Base-by-base conservation (phyloP, 2,888 invertebrate genomes). In the Sisyra terminalis region DNA sequence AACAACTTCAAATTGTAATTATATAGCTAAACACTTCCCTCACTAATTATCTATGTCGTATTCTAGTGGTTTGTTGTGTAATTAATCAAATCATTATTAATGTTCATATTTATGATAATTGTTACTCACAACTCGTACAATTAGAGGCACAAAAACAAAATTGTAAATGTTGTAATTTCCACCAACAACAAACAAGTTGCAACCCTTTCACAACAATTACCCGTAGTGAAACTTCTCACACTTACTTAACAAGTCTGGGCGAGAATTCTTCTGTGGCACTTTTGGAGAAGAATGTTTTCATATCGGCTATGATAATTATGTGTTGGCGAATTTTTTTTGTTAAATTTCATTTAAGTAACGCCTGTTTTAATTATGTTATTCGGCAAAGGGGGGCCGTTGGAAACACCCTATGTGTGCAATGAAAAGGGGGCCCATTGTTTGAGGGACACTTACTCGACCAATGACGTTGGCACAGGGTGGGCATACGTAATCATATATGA, bases 381-480 rank as follows among this genome's bases (percentile, higher is more conserved):
- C 7, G 7, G 5, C 35, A 35, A 15, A 35, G 35, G 35, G 35
- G 13, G 13, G 35, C 7, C 3, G 13, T 35, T 9, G 8, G 16
- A 15, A 3, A n/a, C 35, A 35, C 35, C 35, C 35, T 13, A 13
- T 13, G 13, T 35, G 10, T 14, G 9, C 3, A 13, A 13, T 15
- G 35, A 35, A 16, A 18, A 11, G 17, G 17, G 18, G 16, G 10
- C n/a, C 37, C 11, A 37, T 37, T 37, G 37, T 37, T 37, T 37
- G 37, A 8, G 37, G 37, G 37, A 37, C 37, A 37, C 37, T 18
- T 18, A 18, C 18, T 16, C 37, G 16, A 37, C 37, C 37, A 37
- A 37, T 37, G 37, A 37, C 37, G 37, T 37, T 17, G 37, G 17
- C 37, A 37, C 15, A 18, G 37, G 37, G 37, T 37, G 37, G 37